These are phyloP conservation scores for Philantomba maxwellii DNA, from an alignment of 2,113 vertebrate genomes.

Conservation along the genomic window DNA sequence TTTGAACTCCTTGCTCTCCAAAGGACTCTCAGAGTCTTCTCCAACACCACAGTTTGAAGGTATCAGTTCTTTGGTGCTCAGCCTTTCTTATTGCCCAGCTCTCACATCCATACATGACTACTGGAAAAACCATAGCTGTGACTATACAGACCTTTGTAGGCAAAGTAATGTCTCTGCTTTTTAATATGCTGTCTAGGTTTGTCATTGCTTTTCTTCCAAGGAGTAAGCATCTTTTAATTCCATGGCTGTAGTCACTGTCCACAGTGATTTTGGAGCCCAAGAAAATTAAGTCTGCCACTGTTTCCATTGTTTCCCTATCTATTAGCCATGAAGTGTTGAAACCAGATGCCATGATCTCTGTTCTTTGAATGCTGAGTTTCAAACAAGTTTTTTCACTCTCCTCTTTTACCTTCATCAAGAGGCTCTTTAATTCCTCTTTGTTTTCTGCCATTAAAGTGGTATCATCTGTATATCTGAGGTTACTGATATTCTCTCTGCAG, in stretches of 20 bases:
- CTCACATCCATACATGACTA: not conserved
- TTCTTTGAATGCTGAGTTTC: not conserved
- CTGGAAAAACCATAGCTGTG: not conserved
- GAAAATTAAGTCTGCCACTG: not conserved
- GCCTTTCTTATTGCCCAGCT: not conserved
- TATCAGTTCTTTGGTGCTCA: not conserved
- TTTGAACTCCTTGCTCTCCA: not conserved
- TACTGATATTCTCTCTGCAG: not conserved
- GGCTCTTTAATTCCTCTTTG: not conserved
- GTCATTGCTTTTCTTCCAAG: not conserved
- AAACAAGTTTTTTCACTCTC: not conserved
- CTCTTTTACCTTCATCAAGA: not conserved
- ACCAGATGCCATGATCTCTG: not conserved
- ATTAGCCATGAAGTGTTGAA: not conserved
- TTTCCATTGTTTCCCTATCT: not conserved
- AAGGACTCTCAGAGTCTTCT: not conserved
- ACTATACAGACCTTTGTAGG: not conserved
- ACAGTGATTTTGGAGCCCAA: not conserved
- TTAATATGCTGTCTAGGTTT: not conserved
- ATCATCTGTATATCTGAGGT: not conserved
- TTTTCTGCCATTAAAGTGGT: not conserved
- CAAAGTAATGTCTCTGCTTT: not conserved
- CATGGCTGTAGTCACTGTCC: not conserved
- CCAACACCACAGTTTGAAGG: not conserved
- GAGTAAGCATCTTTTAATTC: not conserved